These are phyloP conservation scores for Acanthosepion esculentum DNA, from an alignment of 2,888 invertebrate species.

Conservation along the genomic window DNA sequence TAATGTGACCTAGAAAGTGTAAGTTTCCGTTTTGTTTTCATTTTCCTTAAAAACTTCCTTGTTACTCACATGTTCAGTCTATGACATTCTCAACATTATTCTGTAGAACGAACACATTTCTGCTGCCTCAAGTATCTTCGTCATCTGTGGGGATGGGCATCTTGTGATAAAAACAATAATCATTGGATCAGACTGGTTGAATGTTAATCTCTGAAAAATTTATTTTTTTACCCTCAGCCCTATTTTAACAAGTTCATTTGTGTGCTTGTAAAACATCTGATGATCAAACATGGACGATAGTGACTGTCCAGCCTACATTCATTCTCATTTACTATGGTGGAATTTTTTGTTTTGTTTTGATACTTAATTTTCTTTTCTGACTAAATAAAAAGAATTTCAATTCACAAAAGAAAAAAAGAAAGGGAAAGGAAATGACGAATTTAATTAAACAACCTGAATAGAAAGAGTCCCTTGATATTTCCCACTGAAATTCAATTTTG, in stretches of 20 bases:
- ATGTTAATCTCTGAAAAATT: too few relatives aligned
- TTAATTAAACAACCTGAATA: not conserved
- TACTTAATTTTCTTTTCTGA: not conserved
- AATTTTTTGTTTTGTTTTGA: not conserved
- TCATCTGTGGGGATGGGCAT: too few relatives aligned
- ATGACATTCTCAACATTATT: too few relatives aligned
- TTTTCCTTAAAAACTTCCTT: too few relatives aligned
- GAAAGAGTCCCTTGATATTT: not conserved
- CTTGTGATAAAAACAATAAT: too few relatives aligned
- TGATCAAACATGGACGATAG: not conserved
- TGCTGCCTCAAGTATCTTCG: too few relatives aligned
- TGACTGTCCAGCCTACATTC: not conserved
- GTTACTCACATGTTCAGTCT: too few relatives aligned
- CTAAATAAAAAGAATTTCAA: constrained; percentile 15
- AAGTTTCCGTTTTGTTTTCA: too few relatives aligned
- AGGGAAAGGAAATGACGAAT: not conserved
- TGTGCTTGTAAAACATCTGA: not conserved
- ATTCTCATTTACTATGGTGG: not conserved
- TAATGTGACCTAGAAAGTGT: too few relatives aligned
- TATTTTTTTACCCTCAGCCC: too few relatives aligned
- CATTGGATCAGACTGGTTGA: too few relatives aligned
- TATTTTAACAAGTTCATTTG: not conserved
- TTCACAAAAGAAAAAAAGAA: not conserved
- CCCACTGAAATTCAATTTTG: not conserved
- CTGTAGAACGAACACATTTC: too few relatives aligned